These are phyloP conservation scores for Aurelia aurita DNA, from an alignment of 30 jellyfish, hydroid and myxozoan genomes.

Conservation along the genomic window DNA sequence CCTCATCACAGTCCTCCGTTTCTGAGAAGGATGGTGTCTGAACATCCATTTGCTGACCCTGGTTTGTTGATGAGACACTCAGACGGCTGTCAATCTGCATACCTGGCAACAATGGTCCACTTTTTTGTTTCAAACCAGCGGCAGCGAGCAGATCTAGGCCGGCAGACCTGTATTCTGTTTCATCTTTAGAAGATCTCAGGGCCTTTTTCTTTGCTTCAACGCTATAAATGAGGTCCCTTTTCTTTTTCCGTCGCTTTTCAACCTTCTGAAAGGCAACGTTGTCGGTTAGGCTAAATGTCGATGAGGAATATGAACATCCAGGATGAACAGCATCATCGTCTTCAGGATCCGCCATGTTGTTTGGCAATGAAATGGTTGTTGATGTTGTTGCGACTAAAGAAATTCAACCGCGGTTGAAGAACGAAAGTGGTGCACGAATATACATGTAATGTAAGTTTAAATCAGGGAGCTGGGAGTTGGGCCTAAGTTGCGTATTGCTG, in stretches of 20 bases:
- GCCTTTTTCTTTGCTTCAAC: slow-evolving; percentile 1
- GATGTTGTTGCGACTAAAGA: not conserved
- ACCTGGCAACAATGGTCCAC: not conserved
- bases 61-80: not conserved
- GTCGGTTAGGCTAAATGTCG: not conserved
- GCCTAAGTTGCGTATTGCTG: no score
- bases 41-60: not conserved
- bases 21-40: not conserved
- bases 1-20: not conserved
- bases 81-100: slow-evolving; percentile 5
- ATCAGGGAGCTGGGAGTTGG: no score
- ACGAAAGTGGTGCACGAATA: not conserved
- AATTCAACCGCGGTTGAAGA: slow-evolving; percentile 1
- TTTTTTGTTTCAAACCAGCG: not conserved
- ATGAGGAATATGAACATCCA: not conserved
- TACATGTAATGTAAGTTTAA: not conserved
- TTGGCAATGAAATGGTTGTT: not conserved
- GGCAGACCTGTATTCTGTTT: not conserved
- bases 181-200: not conserved
- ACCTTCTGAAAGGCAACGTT: not conserved
- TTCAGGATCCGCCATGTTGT: not conserved
- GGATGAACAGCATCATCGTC: not conserved
- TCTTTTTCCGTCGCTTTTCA: not conserved
- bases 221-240: not conserved
- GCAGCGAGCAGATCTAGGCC: slow-evolving; percentile 2